Evolutionary conservation across 2,888 invertebrate species (phyloP), one percentile per base, ranked within the genome.

Genomic region (Nomada hirtipes): DNA sequence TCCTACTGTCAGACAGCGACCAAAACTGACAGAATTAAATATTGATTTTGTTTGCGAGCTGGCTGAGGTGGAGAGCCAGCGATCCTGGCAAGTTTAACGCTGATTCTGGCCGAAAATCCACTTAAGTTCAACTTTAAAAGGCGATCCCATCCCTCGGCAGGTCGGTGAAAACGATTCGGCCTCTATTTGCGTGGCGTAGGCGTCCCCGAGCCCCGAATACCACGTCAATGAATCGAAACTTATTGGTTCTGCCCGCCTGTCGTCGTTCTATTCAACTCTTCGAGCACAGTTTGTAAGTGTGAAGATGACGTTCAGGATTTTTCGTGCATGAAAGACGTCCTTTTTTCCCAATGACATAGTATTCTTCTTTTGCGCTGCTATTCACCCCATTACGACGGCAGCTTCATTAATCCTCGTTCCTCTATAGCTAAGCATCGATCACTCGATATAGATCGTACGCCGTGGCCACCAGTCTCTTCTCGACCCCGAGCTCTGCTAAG

Each of bases 21-120:
- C 79, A 84, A 86, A 89, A 82, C 86, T 82, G 82, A 82, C 73
- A 76, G 88, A 89, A 89, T 90, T 89, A 90, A 90, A 90, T 90
- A 90, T 90, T 87, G 90, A 90, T 89, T 85, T 82, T 70, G 84
- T 83, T 89, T 81, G 85, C 78, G 71, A 74, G 65, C 77, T 15
- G 23, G 11, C 2, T 44, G 64, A 59, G 13, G 42, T 1, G 4
- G 4, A 15, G 44, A 13, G 59, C 29, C 47, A 26, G 55, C 26
- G 47, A 79, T 68, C 65, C 53, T 23, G 63, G 20, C 76, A 63
- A 83, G 84, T 85, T 86, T 87, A 78, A 85, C 87, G 81, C 79
- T 72, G 79, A 81, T 79, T 71, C 79, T 77, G 71, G 47, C 67
- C 71, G 79, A 81, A 88, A 89, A 86, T 84, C 82, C 81, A 84